A percentile compares a stretch with the other conserved stretches of the same genome.
Conservation (phyloP, 2,797 vertebrate genomes). For the Darevskia nairensis region DNA sequence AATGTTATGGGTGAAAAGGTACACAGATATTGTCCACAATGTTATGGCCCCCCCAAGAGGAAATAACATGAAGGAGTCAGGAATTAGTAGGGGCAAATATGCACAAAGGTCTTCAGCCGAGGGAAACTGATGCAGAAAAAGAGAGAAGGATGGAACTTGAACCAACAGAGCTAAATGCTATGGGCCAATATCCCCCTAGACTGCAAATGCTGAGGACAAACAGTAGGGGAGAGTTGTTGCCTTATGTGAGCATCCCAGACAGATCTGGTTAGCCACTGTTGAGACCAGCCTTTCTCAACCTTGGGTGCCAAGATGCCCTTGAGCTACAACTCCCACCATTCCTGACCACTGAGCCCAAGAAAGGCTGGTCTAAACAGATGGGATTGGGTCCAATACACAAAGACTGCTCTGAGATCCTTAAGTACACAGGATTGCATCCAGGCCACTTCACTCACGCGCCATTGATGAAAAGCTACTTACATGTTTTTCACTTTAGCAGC, state of each 20-base stretch:
- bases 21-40: not conserved
- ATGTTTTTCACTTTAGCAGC: constrained; percentile 92
- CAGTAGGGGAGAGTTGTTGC: not conserved
- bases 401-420: not conserved
- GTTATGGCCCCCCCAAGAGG: not conserved
- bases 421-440: not conserved
- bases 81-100: not conserved
- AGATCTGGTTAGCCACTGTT: not conserved
- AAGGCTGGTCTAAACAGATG: not conserved
- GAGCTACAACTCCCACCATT: no score
- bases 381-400: not conserved
- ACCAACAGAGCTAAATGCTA: not conserved
- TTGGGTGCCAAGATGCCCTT: no score
- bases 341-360: no score
- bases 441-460: not conserved
- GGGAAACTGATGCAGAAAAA: not conserved
- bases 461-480: constrained; percentile 76
- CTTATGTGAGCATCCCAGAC: not conserved
- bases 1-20: not conserved
- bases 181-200: not conserved
- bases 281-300: not conserved
- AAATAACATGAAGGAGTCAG: not conserved
- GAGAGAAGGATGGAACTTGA: not conserved
- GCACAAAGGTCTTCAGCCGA: not conserved
- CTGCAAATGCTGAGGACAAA: not conserved